phyloP scores from a whole-genome alignment of 2,113 vertebrate species.

The Copsychus sechellarum region DNA sequence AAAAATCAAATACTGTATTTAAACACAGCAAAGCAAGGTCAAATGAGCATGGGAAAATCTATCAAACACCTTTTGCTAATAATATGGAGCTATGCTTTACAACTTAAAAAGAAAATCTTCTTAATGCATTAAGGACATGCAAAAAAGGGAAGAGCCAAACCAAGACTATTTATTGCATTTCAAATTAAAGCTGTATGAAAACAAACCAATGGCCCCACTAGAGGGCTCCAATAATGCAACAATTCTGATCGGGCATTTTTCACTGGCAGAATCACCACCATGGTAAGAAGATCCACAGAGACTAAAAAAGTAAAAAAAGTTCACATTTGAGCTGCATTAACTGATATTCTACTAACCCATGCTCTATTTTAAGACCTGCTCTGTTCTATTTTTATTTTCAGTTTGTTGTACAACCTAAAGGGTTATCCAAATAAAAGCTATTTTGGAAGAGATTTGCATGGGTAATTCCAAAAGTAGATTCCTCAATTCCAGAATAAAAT shows the following conservation, averaged over 20 bases:
- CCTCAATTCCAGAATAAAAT: not conserved
- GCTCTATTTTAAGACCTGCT: not conserved
- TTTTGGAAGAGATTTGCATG: not conserved
- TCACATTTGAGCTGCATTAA: not conserved
- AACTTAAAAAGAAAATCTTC: not conserved
- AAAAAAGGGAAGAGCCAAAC: not conserved
- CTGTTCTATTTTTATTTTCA: not conserved
- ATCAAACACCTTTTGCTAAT: not conserved
- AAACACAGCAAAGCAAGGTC: not conserved
- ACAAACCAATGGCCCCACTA: not conserved
- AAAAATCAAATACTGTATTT: not conserved
- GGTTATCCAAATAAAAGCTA: not conserved
- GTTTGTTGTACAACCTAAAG: not conserved
- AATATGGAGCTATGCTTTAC: not conserved
- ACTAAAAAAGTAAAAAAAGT: not conserved
- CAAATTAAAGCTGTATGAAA: not conserved
- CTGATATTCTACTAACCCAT: not conserved
- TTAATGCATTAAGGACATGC: not conserved
- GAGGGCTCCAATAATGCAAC: slow-evolving; percentile 24
- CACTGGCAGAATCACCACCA: not conserved
- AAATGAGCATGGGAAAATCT: not conserved
- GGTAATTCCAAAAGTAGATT: not conserved
- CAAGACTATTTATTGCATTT: not conserved
- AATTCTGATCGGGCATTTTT: not conserved
- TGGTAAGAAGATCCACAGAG: not conserved